Evolutionary conservation across 2,888 invertebrate species (phyloP), one percentile per base, ranked within the genome.

Genomic region (Clunio marinus): DNA sequence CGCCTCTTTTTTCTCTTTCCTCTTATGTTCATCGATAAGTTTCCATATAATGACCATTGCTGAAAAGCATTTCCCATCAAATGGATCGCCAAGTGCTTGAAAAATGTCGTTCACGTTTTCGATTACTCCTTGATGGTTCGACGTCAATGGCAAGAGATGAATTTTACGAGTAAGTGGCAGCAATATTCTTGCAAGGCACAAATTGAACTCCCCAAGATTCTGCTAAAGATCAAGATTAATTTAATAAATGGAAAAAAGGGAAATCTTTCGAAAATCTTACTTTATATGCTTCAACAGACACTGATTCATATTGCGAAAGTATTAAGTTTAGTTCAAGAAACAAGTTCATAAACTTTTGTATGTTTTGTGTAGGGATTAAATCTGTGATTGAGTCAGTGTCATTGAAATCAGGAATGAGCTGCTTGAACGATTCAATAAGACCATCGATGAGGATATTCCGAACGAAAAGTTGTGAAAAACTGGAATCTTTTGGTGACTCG

Each of bases 281-380:
- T 22, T 73, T 72, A 70, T 76, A 76, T n/a, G 73, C 74, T 15
- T 70, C 69, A 62, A 72, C 73, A 1, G 77, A 76, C 4, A 71
- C 57, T 32, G 75, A 73, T 13, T 75, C 76, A 70, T 77, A 75
- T 65, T 78, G 77, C 10, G 76, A 75, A 20, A 79, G 71, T 45
- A 78, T 77, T 4, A 76, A 75, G 70, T 77, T 77, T 41, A 79
- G 77, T 69, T 79, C 79, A 65, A 79, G 72, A 70, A 79, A 79
- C 58, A 77, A 75, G 68, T 75, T 77, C 72, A 77, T 77, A n/a
- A 75, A 75, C 70, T 77, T 77, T 41, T 75, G 73, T 55, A 74
- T 74, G 68, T 74, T 73, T 62, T 74, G 72, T 20, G 74, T 73
- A 13, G 74, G 73, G 2, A 73, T 71, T 1, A 71, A 66, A n/a